Base-by-base conservation (phyloP, 2,888 invertebrate species). In the Tromatobia lineatoria region DNA sequence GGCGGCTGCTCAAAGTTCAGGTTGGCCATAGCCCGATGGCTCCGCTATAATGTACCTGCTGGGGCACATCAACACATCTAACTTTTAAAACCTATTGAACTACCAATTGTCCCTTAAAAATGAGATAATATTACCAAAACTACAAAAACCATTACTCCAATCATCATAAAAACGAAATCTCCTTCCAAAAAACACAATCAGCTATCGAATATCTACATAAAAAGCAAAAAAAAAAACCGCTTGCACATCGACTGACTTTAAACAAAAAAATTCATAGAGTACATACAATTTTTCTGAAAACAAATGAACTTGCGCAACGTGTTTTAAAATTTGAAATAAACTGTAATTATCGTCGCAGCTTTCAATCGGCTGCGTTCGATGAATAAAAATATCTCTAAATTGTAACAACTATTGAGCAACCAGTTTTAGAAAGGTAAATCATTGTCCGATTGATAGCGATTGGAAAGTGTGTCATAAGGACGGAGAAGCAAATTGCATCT, bases 1-100 rank as follows among this genome's bases (percentile, higher is more conserved):
- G 97, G 97, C 91, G 97, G 96, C 95, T 96, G 97, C 94, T 97
- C 97, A 95, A 97, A 97, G 95, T 98, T 98, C 96, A 98, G 96
- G 96, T 97, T 98, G 95, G 98, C 98, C 97, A 98, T 98, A 96
- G 96, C 97, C 97, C 95, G 94, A 85, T 91, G 91, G 90, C 92
- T 90, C 89, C 91, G 87, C 90, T 90, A 90, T 89, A 88, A 85
- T 85, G 86, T 88, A 89, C 88, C 90, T 90, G 89, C 86, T 89
- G 83, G 87, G 88, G 85, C 90, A 89, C 90, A 90, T 79, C 85
- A 85, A 88, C 66, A 86, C 66, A 85, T 64, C 80, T 85, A 76
- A 57, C 45, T 13, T 80, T 57, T 59, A 20, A n/a, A 11, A 42
- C 18, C 38, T 59, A 59, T 80, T 15, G 10, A 54, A 47, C 57